phyloP scores from a whole-genome alignment of 1,140 invertebrate species.

The Drosophila teissieri region DNA sequence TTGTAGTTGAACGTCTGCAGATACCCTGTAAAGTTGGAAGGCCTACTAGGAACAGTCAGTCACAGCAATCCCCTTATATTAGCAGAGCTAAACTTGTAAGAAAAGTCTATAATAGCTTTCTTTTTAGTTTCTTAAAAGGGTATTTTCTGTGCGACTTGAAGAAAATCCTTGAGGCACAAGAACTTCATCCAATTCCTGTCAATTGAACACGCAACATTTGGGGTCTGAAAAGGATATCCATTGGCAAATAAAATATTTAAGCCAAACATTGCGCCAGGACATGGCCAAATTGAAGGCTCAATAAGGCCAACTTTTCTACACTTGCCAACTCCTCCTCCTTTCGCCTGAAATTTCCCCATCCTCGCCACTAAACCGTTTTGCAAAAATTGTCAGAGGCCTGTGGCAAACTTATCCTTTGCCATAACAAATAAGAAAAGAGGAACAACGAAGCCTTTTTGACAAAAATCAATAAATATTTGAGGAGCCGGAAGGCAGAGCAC shows the following conservation, averaged over 20 bases:
- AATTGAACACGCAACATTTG: constrained; percentile 47
- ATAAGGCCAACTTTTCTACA: constrained; percentile 56
- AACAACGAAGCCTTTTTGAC: constrained; percentile 13
- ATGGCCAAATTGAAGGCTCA: constrained; percentile 64
- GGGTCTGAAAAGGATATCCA: constrained; percentile 33
- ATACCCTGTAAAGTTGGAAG: constrained; percentile 12
- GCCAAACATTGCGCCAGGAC: constrained; percentile 58
- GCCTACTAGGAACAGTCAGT: not conserved
- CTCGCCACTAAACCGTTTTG: constrained; percentile 72
- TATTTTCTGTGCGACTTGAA: constrained; percentile 15
- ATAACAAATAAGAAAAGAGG: constrained; percentile 38
- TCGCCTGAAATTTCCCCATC: not conserved
- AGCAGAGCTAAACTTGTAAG: no score
- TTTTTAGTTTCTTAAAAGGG: not conserved
- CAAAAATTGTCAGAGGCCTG: constrained; percentile 62
- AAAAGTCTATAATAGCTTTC: not conserved
- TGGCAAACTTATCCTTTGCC: constrained; percentile 65
- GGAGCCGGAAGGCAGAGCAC: constrained; percentile 40
- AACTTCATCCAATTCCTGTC: constrained; percentile 41
- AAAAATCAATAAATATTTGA: constrained; percentile 81
- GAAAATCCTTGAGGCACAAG: not conserved
- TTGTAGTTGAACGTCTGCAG: not conserved
- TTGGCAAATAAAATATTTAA: constrained; percentile 72
- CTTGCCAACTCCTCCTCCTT: constrained; percentile 2
- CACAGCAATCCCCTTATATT: no score